phyloP scores from a whole-genome alignment of 2,888 invertebrate species.

The Meteorus cinctellus region DNA sequence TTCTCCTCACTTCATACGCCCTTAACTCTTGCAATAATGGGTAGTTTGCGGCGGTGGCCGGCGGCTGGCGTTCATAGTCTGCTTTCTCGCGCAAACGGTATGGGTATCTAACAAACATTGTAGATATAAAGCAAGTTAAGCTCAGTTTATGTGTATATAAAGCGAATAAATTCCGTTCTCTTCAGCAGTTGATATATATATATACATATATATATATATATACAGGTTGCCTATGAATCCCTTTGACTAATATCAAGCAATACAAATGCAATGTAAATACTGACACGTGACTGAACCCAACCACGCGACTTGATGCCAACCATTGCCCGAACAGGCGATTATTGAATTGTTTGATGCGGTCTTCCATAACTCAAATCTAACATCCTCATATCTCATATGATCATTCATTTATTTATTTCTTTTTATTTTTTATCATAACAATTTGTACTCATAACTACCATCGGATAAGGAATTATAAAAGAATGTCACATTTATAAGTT shows the following conservation, averaged over 20 bases:
- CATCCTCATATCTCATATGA: neutral
- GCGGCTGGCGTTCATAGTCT: slow-evolving; percentile 39
- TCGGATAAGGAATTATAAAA: too few species aligned
- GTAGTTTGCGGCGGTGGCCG: slow-evolving; percentile 50
- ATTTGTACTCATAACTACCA: too few species aligned
- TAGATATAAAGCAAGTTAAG: slow-evolving; percentile 20
- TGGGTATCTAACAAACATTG: slow-evolving; percentile 18
- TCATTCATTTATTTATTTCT: too few species aligned
- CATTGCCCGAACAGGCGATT: neutral
- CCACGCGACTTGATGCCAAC: neutral
- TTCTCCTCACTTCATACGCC: slow-evolving; percentile 29
- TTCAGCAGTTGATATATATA: neutral
- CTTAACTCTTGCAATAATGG: slow-evolving; percentile 54
- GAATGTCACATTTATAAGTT: too few species aligned
- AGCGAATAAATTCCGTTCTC: neutral
- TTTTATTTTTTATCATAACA: too few species aligned
- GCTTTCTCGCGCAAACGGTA: slow-evolving; percentile 23
- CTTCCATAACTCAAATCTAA: neutral
- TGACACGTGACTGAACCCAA: slow-evolving; percentile 54
- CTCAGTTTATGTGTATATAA: neutral
- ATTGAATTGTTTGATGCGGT: neutral
- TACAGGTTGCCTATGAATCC: neutral
- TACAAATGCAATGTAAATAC: slow-evolving; percentile 57
- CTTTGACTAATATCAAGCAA: slow-evolving; percentile 28
- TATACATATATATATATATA: neutral